Evolutionary conservation across 2,888 invertebrate species (phyloP).

Genomic region (Eupithecia pulchellata): DNA sequence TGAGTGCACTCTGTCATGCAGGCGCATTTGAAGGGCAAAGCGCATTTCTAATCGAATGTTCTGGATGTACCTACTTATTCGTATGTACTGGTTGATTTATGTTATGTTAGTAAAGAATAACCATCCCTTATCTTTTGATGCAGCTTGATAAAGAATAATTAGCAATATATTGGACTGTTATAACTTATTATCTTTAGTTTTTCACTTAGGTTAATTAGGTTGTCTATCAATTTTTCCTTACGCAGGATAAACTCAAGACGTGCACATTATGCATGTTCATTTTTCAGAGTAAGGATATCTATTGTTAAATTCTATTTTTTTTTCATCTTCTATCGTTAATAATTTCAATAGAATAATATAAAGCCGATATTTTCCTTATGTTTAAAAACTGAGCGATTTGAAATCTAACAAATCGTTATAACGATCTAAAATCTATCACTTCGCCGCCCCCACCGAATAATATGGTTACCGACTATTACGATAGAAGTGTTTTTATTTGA

Average conservation of each 20-base stretch:
- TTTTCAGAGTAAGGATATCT: no score
- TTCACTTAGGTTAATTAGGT: background rate
- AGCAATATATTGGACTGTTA: background rate
- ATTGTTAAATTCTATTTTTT: background rate
- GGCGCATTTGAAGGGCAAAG: slow-evolving; percentile 18
- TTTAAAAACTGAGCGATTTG: background rate
- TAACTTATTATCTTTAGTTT: background rate
- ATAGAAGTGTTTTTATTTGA: no score
- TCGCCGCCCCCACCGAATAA: no score
- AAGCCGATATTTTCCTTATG: background rate
- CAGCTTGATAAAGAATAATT: background rate
- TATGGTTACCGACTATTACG: no score
- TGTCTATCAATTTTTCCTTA: background rate
- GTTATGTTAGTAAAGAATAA: background rate
- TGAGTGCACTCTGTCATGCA: slow-evolving; percentile 32
- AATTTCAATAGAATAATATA: no score
- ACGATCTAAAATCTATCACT: background rate
- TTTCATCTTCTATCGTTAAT: background rate
- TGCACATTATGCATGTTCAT: background rate
- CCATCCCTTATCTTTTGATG: background rate
- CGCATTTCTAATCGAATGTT: slow-evolving; percentile 11
- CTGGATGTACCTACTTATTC: background rate
- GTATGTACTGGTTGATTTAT: background rate
- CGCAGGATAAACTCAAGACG: background rate
- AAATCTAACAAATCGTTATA: background rate